Evolutionary conservation across 2,797 vertebrate genomes (phyloP).

Genomic region (Numenius phaeopus): DNA sequence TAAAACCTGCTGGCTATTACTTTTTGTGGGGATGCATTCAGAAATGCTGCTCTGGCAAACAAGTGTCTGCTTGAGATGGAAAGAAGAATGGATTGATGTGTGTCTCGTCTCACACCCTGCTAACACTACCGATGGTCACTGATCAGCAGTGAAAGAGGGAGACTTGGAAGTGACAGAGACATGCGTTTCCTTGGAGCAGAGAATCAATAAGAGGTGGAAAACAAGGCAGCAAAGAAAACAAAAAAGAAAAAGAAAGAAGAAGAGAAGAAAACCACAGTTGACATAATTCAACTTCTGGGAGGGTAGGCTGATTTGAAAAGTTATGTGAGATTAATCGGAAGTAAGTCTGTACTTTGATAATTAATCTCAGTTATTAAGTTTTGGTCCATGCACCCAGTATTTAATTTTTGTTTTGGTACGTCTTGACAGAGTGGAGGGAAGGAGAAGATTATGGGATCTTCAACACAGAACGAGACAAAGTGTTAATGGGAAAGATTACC

Average conservation of each 20-base stretch:
- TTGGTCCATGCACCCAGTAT: neutral
- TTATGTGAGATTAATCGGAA: neutral
- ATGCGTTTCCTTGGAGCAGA: neutral
- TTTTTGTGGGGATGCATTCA: neutral
- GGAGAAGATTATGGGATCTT: neutral
- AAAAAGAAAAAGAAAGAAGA: neutral
- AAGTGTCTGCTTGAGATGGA: neutral
- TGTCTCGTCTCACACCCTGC: neutral
- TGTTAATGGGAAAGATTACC: conserved; percentile 36
- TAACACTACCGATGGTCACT: neutral
- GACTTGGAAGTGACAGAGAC: neutral
- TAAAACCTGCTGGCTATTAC: neutral
- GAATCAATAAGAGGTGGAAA: neutral
- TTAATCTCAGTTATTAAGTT: conserved; percentile 13
- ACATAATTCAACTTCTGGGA: neutral
- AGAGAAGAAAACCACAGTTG: neutral
- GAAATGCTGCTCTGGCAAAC: neutral
- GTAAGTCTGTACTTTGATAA: neutral
- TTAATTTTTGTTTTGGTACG: conserved; percentile 18
- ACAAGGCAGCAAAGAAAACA: neutral
- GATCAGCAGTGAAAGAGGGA: neutral
- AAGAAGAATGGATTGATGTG: neutral
- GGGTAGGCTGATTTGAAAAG: neutral
- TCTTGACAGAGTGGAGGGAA: neutral
- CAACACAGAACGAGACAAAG: neutral